Percentiles rank a stretch among this genome's conserved stretches.
Conservation (phyloP, 2,797 vertebrate genomes). For the Trichosurus vulpecula region DNA sequence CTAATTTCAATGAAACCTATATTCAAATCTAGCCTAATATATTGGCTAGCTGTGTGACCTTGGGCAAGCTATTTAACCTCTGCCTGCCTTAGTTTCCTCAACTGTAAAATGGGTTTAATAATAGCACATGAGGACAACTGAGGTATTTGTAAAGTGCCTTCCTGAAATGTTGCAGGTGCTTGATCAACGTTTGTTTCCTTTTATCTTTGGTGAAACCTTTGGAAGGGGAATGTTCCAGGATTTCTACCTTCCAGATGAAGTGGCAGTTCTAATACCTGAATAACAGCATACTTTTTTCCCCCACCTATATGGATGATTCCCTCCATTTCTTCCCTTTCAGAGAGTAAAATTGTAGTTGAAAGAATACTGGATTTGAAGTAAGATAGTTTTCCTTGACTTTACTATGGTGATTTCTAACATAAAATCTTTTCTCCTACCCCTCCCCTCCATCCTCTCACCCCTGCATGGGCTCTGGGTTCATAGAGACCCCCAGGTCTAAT, state of each 20-base stretch:
- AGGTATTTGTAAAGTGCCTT: background rate
- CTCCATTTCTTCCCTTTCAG: background rate
- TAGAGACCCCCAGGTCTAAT: background rate
- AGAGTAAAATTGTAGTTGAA: background rate
- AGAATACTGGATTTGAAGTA: background rate
- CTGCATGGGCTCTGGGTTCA: background rate
- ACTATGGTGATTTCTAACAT: background rate
- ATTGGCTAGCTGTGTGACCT: conserved; percentile 5
- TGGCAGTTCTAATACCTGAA: background rate
- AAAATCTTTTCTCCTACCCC: background rate
- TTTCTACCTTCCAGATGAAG: background rate
- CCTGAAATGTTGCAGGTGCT: background rate
- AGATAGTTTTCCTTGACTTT: background rate
- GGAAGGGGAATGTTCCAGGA: background rate
- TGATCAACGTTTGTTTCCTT: background rate
- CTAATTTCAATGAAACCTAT: background rate
- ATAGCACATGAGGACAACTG: conserved; percentile 22
- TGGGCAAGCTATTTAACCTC: conserved; percentile 43
- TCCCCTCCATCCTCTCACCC: background rate
- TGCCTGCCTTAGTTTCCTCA: conserved; percentile 18
- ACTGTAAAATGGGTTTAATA: conserved; percentile 22
- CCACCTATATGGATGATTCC: background rate
- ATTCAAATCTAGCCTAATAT: conserved; percentile 30
- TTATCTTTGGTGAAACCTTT: background rate
- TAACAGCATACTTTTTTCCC: background rate